Conservation (phyloP, 2,888 invertebrate species). For the Drosophila austrosaltans region DNA sequence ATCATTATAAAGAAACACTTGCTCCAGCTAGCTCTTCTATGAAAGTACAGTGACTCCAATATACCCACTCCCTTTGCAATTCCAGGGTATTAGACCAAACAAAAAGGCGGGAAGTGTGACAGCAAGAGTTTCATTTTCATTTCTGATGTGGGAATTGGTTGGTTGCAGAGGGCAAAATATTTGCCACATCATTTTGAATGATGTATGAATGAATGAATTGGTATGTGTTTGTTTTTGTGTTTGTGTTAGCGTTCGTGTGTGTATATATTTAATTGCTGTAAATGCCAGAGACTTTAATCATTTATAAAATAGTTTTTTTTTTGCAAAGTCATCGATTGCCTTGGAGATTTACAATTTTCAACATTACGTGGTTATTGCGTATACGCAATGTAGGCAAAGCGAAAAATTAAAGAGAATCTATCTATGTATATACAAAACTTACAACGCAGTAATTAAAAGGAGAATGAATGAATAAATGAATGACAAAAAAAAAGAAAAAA, state of each 20-base stretch:
- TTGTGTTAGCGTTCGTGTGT: not conserved
- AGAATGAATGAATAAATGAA: conserved; percentile 37
- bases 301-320: not conserved
- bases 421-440: not conserved
- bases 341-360: not conserved
- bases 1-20: no score
- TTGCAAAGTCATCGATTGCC: not conserved
- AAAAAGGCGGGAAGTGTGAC: conserved; percentile 43
- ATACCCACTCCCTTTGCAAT: not conserved
- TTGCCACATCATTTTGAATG: conserved; percentile 9
- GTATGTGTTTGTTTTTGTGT: not conserved
- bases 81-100: not conserved
- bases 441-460: conserved; percentile 63
- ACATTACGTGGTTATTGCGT: conserved; percentile 47
- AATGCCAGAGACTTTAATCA: not conserved
- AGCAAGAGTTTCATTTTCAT: conserved; percentile 28
- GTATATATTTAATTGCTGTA: not conserved
- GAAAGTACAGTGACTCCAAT: not conserved
- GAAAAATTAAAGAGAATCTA: conserved; percentile 9
- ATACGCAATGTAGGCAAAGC: conserved; percentile 43
- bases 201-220: conserved; percentile 6
- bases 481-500: not conserved
- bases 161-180: conserved; percentile 9
- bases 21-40: no score
- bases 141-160: conserved; percentile 3